Evolutionary conservation across 2,888 invertebrate genomes (phyloP), one percentile per base, ranked within the genome.

Genomic region (Idaea straminata): DNA sequence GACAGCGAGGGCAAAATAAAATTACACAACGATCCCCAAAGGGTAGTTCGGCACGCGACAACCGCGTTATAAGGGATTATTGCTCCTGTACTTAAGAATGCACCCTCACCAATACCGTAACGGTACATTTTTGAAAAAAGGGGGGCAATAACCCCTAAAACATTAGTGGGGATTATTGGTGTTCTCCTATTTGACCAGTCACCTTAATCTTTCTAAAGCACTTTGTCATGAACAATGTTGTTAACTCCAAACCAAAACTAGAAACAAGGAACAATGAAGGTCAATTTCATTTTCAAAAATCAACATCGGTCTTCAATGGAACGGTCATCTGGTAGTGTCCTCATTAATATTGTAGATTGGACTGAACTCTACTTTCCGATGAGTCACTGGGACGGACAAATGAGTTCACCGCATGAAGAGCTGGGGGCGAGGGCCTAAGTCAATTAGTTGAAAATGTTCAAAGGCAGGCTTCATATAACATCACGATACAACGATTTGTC

Each of bases 151-250:
- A 83, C 87, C 88, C 89, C 84, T 75, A 76, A 69, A 78, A 81
- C 83, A 86, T 89, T 86, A 87, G 77, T 78, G 73, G 73, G 85
- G 88, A 89, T 91, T 89, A 91, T 87, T 86, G 87, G 82, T 80
- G 86, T 88, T 88, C 87, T 83, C 82, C 87, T 83, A 81, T 83
- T 75, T 81, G 87, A 86, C 88, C 89, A 89, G 84, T 83, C 83
- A 82, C 79, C 78, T 78, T 88, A 86, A 88, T 89, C 87, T 88
- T 83, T 74, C 84, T 78, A 77, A 77, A 68, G 74, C 73, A 78
- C 80, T 86, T 84, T 83, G 82, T 84, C 74, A 58, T 36, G 71
- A 76, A 78, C 74, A 76, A 73, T 73, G 71, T 66, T 70, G 65
- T 67, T 71, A 65, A 62, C 60, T 25, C 25, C 35, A 62, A 65